phyloP scores from a whole-genome alignment of 2,888 invertebrate genomes.

The Drosophila neoperkinsi region DNA sequence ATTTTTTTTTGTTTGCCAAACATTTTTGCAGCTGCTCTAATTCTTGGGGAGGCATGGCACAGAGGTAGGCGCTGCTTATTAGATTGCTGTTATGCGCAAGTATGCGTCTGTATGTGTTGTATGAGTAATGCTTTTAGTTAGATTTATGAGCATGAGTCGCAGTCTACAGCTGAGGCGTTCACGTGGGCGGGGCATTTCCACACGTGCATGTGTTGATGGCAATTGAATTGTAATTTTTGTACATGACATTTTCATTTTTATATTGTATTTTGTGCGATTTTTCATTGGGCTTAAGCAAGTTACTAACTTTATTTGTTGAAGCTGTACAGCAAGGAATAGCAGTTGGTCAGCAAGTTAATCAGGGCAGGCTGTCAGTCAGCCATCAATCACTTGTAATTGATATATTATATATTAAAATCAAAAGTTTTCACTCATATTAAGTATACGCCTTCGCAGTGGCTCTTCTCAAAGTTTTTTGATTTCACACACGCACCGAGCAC shows the following conservation, averaged over 20 bases:
- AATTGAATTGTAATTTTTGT: slow-evolving; percentile 71
- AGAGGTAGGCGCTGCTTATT: slow-evolving; percentile 58
- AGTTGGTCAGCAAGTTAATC: slow-evolving; percentile 44
- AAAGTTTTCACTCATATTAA: slow-evolving; percentile 16
- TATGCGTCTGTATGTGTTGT: slow-evolving; percentile 4
- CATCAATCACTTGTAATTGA: slow-evolving; percentile 47
- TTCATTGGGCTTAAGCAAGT: slow-evolving; percentile 33
- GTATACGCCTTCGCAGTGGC: slow-evolving; percentile 33
- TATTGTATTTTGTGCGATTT: slow-evolving; percentile 18
- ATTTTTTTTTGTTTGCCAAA: background rate
- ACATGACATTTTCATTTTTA: slow-evolving; percentile 51
- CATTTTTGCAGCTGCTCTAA: slow-evolving; percentile 46
- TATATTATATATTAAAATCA: slow-evolving; percentile 9
- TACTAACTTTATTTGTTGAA: slow-evolving; percentile 21
- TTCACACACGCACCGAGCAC: background rate
- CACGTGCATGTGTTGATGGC: slow-evolving; percentile 49
- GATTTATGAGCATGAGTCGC: slow-evolving; percentile 50
- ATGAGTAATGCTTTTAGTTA: slow-evolving; percentile 43
- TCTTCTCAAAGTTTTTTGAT: background rate
- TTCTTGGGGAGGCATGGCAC: slow-evolving; percentile 17
- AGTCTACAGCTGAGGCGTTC: slow-evolving; percentile 1
- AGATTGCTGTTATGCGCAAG: slow-evolving; percentile 42
- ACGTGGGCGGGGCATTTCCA: slow-evolving; percentile 6
- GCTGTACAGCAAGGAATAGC: slow-evolving; percentile 10
- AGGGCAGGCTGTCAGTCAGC: slow-evolving; percentile 3